phyloP scores from a whole-genome alignment of 1,140 invertebrate species.

The Caenorhabditis briggsae region DNA sequence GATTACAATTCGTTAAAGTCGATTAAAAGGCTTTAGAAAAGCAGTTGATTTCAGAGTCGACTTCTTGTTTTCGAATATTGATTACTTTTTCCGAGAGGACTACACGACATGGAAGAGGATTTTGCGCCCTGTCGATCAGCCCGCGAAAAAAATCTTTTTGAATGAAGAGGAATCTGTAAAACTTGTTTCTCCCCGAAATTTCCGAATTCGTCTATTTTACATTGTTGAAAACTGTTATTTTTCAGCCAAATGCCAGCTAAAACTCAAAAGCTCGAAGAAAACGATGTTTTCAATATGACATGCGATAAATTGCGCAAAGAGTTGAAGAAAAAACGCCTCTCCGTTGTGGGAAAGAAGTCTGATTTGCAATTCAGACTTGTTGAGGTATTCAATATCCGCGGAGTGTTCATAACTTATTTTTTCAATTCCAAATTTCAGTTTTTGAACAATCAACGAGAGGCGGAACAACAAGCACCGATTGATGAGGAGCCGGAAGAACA shows the following conservation, averaged over 20 bases:
- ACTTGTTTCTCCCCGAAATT: not conserved
- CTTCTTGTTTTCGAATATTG: not conserved
- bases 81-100: conserved; percentile 13
- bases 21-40: not conserved
- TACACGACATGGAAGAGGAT: too few species aligned
- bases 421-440: not conserved
- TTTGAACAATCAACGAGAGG: not conserved
- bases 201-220: not conserved
- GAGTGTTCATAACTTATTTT: too few species aligned
- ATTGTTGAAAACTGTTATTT: not conserved
- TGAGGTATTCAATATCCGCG: not conserved
- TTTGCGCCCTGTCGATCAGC: not conserved
- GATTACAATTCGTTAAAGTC: not conserved
- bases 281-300: conserved; percentile 26
- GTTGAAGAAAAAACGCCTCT: conserved; percentile 17
- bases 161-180: not conserved
- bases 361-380: conserved; percentile 21
- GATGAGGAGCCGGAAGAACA: conserved; percentile 21
- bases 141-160: conserved; percentile 6
- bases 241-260: conserved; percentile 30
- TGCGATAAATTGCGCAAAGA: conserved; percentile 28
- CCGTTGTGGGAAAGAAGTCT: conserved; percentile 12
- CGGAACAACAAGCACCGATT: not conserved
- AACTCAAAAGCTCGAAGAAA: not conserved
- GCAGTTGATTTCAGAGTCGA: not conserved